These are phyloP conservation scores for Eupleurogrammus muticus DNA, from an alignment of 2,797 vertebrate species.

Conservation along the genomic window DNA sequence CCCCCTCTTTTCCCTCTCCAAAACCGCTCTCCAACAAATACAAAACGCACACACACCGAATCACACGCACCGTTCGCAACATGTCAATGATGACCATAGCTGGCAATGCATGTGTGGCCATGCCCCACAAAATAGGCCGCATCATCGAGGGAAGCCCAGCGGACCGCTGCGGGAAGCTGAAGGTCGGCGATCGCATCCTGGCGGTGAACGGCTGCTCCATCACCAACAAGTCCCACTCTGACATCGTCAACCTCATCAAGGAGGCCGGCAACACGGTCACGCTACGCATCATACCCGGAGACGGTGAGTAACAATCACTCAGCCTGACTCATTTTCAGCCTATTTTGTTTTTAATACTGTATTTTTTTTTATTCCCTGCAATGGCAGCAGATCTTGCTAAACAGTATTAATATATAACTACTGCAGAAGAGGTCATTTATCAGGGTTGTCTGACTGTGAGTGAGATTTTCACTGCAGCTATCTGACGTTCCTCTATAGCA, in stretches of 20 bases:
- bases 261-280: constrained; percentile 99
- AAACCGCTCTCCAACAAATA: constrained; percentile 23
- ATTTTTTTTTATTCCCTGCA: not conserved
- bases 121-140: constrained; percentile 99
- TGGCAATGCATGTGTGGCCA: constrained; percentile 99
- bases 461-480: not conserved
- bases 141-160: constrained; percentile 99
- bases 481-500: not conserved
- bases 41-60: constrained; percentile 42
- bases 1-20: constrained; percentile 42
- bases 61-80: constrained; percentile 46
- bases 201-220: constrained; percentile 97
- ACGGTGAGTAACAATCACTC: constrained; percentile 86
- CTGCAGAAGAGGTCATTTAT: not conserved
- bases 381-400: not conserved
- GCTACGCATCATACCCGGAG: constrained; percentile 98
- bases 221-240: constrained; percentile 99
- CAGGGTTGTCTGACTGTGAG: not conserved
- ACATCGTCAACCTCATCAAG: constrained; percentile 99
- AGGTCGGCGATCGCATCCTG: constrained; percentile 98
- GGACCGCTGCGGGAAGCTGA: constrained; percentile 98
- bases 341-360: not conserved
- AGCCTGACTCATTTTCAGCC: not conserved
- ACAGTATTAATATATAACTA: no score
- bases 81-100: constrained; percentile 87